Evolutionary conservation across 1,140 invertebrate species (phyloP), one percentile per base, ranked within the genome.

Genomic region (Drosophila truncata): DNA sequence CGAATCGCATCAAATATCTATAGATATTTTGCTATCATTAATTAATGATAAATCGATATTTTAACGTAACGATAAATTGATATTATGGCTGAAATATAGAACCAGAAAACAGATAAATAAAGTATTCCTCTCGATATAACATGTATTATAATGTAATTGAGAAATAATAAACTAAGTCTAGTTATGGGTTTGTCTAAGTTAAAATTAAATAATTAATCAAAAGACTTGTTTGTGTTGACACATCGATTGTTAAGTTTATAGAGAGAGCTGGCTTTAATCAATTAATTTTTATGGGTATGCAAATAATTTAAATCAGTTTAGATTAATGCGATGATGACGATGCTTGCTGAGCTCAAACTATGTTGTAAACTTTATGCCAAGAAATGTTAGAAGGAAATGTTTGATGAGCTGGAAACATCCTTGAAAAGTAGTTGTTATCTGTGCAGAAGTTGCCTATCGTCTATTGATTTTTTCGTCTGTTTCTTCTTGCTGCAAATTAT

Each of bases 401-500:
- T 70, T 70, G 62, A 70, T 71, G 69, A 50, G 54, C 69, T 39
- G 66, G 66, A 72, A 72, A 60, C 42, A 72, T 72, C 66, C 69
- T 72, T 72, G 66, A 70, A 70, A 70, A 49, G 67, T 60, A 71
- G 69, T 71, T 72, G 33, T 72, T 72, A 71, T 59, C 69, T 71
- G 63, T 39, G 23, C 65, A 29, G 37, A 37, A 29, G 31, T 71
- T 72, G 69, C 35, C 69, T 70, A 72, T 72, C 69, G 69, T 23
- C 42, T 35, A 72, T 72, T 54, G 66, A 72, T 72, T 72, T 72
- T 72, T 72, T 41, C 42, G 29, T 41, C 44, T 29, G 33, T 41
- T 35, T 39, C 66, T 50, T 41, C 67, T 50, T 57, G 69, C 35
- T 71, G 67, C 42, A 72, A 72, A 72, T 72, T 72, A 72, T 72